Base-by-base conservation (phyloP, 2,797 vertebrate genomes). In the Sebastes glaucus region DNA sequence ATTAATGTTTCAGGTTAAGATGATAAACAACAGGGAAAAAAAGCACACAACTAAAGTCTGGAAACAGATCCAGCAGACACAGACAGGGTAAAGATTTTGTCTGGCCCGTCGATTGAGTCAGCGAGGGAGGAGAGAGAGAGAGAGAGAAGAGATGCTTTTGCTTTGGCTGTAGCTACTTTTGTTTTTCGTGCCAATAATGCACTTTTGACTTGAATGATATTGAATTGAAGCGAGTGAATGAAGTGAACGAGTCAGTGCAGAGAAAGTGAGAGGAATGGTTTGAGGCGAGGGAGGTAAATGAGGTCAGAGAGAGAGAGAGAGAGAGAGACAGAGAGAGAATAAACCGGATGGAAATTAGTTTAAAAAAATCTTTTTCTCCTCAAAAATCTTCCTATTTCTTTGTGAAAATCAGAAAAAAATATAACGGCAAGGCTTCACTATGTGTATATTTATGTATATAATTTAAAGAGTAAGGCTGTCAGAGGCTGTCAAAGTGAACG, bases 201-300 rank as follows among this genome's bases (percentile, higher is more conserved):
- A 67, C 23, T 65, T 75, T 81, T 83, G 71, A 71, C 78, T 46
- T 70, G n/a, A 69, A 73, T 75, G 38, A 78, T 18, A 78, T 23
- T 70, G 13, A 83, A 75, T 5, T 57, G 9, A 80, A 63, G n/a
- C 6, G 27, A 76, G 16, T 66, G 32, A 78, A 74, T 49, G 9
- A 86, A 78, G n/a, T 28, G 52, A 73, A 53, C 0, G 20, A 61
- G 30, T 16, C 27, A 22, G 28, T 20, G 33, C 8, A n/a, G 46
- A 28, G 35, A 53, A 77, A 77, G 38, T 57, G 65, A 66, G 38
- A 49, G 42, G 75, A 63, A 78, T 46, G 72, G 69, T 70, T 77
- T 49, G 11, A 81, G 57, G 74, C 13, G 3, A 73, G 6, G 5
- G 53, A 77, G 57, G 62, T 60, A 35, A 81, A 74, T 53, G 16